Evolutionary conservation across 2,888 invertebrate species (phyloP).

Genomic region (Trissonchulus sp.): DNA sequence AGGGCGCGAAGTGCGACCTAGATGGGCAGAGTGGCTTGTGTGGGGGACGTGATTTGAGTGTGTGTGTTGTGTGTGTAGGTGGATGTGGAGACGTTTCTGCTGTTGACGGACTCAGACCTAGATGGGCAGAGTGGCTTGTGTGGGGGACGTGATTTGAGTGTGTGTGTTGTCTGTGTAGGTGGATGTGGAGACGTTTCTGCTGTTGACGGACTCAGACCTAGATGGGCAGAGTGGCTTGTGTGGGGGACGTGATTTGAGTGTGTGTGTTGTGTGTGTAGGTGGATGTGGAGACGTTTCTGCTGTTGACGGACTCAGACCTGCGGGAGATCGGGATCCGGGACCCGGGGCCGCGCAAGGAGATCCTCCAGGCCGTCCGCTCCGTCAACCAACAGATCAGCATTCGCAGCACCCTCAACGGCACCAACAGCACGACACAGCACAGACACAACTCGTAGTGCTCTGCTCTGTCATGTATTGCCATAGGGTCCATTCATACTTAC

Average conservation of each 20-base stretch:
- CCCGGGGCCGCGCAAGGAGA: slow-evolving; percentile 24
- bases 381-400: not conserved
- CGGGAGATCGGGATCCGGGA: slow-evolving; percentile 69
- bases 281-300: slow-evolving; percentile 76
- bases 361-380: slow-evolving; percentile 8
- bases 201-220: slow-evolving; percentile 81
- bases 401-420: not conserved
- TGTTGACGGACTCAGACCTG: slow-evolving; percentile 81
- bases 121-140: too few species aligned
- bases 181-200: slow-evolving; percentile 76
- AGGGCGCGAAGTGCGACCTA: slow-evolving; percentile 79
- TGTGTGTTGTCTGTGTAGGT: too few species aligned
- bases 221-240: too few species aligned
- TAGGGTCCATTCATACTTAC: too few species aligned
- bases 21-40: too few species aligned
- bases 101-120: slow-evolving; percentile 81
- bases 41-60: too few species aligned
- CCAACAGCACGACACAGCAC: not conserved
- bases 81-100: slow-evolving; percentile 76
- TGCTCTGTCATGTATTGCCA: too few species aligned
- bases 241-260: too few species aligned
- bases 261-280: too few species aligned
- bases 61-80: too few species aligned
- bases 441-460: too few species aligned
- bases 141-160: too few species aligned